Base-by-base conservation (phyloP, 2,888 invertebrate genomes). In the Apodemia zela region DNA sequence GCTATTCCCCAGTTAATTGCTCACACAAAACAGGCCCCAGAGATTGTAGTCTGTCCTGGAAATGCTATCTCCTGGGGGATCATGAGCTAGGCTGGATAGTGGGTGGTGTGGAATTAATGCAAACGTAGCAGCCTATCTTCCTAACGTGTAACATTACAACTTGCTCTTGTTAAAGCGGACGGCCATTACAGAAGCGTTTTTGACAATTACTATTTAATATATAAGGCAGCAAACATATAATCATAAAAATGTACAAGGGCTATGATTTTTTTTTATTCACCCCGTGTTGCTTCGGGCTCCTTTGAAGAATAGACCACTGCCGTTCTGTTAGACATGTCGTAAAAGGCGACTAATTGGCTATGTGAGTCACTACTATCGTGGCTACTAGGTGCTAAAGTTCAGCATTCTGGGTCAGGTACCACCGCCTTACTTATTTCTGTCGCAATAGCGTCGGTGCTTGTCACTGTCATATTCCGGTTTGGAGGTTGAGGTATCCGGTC, bases 121-220 rank as follows among this genome's bases (percentile, higher is more conserved):
- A 78, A 77, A 79, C 78, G 75, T 69, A 71, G 73, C 75, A 71
- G 73, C 74, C 80, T 79, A 81, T 79, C 79, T 78, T 75, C 74
- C 63, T 72, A 13, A 49, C 68, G 73, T 78, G 74, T 81, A 75
- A 75, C 65, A 73, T 81, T 78, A 76, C 79, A 69, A 70, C 72
- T 73, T 73, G 70, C 73, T 73, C 67, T 42, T 66, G 69, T 72
- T 71, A 67, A 69, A 67, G n/a, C 54, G 62, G 68, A 66, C 61
- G 69, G 75, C 73, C 66, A 65, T 51, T 61, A 71, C 68, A 68
- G 3, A 8, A 18, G 49, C 49, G 49, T 49, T 18, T n/a, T 17
- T 10, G 35, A 10, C 0, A 35, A 49, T 11, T 49, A 17, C 18
- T 47, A 15, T 11, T 4, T 10, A 15, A 42, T 1, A 42, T 11